Evolutionary conservation across 2,797 vertebrate species (phyloP).

Genomic region (Artibeus jamaicensis): DNA sequence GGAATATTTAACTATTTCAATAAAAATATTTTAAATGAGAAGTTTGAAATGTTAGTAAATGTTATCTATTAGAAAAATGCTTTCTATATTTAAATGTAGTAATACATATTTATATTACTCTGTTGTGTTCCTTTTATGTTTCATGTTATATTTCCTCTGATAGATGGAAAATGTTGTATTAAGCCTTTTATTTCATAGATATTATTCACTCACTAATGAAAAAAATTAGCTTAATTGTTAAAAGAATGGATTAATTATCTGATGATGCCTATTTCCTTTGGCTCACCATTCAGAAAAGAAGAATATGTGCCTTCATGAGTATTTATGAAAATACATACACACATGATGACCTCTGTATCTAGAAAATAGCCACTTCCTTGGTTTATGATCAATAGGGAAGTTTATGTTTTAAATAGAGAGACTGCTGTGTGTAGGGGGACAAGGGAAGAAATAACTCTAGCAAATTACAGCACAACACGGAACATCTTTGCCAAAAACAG

Average conservation of each 20-base stretch:
- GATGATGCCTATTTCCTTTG: not conserved
- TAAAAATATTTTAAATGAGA: not conserved
- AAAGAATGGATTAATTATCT: conserved; percentile 65
- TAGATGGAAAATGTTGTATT: not conserved
- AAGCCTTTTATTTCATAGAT: conserved; percentile 39
- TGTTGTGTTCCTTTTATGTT: conserved; percentile 44
- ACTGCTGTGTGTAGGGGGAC: conserved; percentile 45
- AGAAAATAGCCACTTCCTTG: conserved; percentile 22
- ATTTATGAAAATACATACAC: conserved; percentile 50
- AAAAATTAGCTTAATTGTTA: conserved; percentile 62
- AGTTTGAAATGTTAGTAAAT: conserved; percentile 14
- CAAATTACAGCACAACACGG: not conserved
- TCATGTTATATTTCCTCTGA: conserved; percentile 23
- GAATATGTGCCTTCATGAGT: conserved; percentile 4
- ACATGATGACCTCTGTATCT: conserved; percentile 31
- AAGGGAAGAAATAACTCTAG: conserved; percentile 49
- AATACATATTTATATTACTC: conserved; percentile 2
- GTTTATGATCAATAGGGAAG: conserved; percentile 28
- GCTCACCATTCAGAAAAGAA: not conserved
- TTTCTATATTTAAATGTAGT: conserved; percentile 18
- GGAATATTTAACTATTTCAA: conserved; percentile 49
- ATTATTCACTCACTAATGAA: not conserved
- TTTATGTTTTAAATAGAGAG: conserved; percentile 12
- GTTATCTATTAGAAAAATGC: conserved; percentile 27
- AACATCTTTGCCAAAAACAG: conserved; percentile 33